A percentile compares a stretch with the other conserved stretches of the same genome.
These are phyloP conservation scores for Hyperoodon ampullatus DNA, from an alignment of 2,113 vertebrate genomes.

Conservation along the genomic window DNA sequence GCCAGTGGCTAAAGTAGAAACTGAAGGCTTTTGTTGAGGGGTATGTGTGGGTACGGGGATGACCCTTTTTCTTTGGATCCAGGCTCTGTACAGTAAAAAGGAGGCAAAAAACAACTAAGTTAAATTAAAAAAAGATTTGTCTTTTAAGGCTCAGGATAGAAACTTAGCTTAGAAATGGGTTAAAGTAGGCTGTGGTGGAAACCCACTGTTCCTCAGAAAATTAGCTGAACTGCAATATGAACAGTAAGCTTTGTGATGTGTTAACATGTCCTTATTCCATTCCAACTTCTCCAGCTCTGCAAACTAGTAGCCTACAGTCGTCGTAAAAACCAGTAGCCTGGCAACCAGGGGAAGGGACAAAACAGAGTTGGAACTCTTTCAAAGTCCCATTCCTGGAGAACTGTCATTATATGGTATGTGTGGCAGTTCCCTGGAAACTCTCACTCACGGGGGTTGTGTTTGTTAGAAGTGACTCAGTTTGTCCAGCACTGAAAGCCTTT, in stretches of 20 bases:
- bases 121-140: slow-evolving; percentile 41
- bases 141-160: slow-evolving; percentile 76
- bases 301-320: background rate
- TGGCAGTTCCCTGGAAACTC: background rate
- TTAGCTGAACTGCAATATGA: background rate
- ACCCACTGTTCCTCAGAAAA: background rate
- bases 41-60: background rate
- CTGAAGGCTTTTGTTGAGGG: slow-evolving; percentile 37
- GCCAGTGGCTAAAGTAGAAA: slow-evolving; percentile 69
- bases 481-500: background rate
- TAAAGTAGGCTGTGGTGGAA: slow-evolving; percentile 47
- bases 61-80: slow-evolving; percentile 67
- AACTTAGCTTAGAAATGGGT: slow-evolving; percentile 76
- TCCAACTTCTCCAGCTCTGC: background rate
- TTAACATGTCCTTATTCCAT: background rate
- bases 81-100: slow-evolving; percentile 44
- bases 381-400: background rate
- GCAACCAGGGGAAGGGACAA: background rate
- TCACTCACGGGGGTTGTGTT: background rate
- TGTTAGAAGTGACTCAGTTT: background rate
- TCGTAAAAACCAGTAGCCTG: background rate
- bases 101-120: slow-evolving; percentile 14
- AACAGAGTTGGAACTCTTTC: background rate
- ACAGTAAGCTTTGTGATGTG: background rate
- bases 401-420: background rate